phyloP scores from a whole-genome alignment of 1,140 invertebrate species.

The Drosophila burlai region DNA sequence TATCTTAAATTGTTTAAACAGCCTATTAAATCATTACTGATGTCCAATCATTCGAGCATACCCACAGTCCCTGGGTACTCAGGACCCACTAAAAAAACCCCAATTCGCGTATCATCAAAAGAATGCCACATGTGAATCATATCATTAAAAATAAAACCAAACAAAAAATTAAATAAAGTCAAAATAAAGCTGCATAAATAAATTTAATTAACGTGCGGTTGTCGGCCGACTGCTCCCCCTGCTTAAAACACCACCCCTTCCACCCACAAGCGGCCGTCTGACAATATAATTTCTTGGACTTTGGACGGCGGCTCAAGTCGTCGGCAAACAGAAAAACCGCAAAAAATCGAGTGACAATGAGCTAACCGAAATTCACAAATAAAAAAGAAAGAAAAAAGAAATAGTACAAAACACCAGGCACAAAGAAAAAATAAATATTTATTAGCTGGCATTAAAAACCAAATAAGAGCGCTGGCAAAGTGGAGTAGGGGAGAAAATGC shows the following conservation, averaged over 20 bases:
- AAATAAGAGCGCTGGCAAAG: slow-evolving; percentile 30
- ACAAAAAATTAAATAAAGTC: slow-evolving; percentile 57
- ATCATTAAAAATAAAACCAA: slow-evolving; percentile 71
- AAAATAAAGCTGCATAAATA: slow-evolving; percentile 74
- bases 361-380: slow-evolving; percentile 38
- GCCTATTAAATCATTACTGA: neutral
- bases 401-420: slow-evolving; percentile 16
- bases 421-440: slow-evolving; percentile 39
- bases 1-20: too few relatives aligned
- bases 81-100: slow-evolving; percentile 8
- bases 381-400: slow-evolving; percentile 11
- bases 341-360: slow-evolving; percentile 61
- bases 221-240: slow-evolving; percentile 7
- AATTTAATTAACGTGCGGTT: slow-evolving; percentile 80
- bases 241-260: slow-evolving; percentile 16
- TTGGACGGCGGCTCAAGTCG: slow-evolving; percentile 79
- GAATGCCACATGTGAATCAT: slow-evolving; percentile 81
- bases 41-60: neutral
- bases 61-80: neutral
- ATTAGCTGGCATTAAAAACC: slow-evolving; percentile 22
- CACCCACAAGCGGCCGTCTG: slow-evolving; percentile 47
- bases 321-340: slow-evolving; percentile 56
- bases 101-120: slow-evolving; percentile 48
- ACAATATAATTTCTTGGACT: slow-evolving; percentile 81
- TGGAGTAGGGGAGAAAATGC: slow-evolving; percentile 25